Evolutionary conservation across 2,888 invertebrate genomes (phyloP), one percentile per base, ranked within the genome.

Genomic region (Fissipunctia ypsillon): DNA sequence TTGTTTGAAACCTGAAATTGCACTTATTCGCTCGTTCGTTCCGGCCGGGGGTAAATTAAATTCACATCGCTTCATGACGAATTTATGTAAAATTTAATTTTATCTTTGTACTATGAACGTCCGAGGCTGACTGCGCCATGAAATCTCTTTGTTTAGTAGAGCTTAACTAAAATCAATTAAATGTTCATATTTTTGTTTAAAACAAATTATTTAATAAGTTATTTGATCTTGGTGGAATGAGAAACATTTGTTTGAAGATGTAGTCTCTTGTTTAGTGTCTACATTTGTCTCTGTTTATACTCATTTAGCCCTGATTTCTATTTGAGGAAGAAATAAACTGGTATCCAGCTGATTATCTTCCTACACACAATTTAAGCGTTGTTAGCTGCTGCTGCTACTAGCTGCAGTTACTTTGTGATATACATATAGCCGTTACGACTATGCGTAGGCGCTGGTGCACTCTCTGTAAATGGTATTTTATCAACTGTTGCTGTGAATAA

Each of bases 1-100:
- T 81, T 66, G 77, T 78, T 79, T 72, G 69, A 69, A 87, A 89
- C 88, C 83, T 76, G 88, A 80, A 80, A 88, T 86, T 82, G 88
- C 89, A 89, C 88, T 89, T 88, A 89, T 84, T 76, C 73, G 60
- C 69, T 65, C 48, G 43, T 68, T 54, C 52, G 43, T 74, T 63
- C 66, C 63, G 41, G 43, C 38, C 43, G 73, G 69, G 76, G 72
- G 69, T 78, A 80, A 83, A 85, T 81, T 79, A 83, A 86, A 80
- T 85, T 84, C 74, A 73, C 66, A 70, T 65, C 48, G 56, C 57
- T 69, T 72, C 71, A 63, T 84, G 79, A 83, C 79, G 52, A 81
- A 76, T 83, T 83, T 83, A 80, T 78, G 69, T 73, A 10, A 52
- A 83, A 79, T 85, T 70, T 19, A 81, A 80, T 67, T 78, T 65